These are phyloP conservation scores for Simalia tracyae DNA, from an alignment of 2,797 vertebrate genomes.

Conservation along the genomic window DNA sequence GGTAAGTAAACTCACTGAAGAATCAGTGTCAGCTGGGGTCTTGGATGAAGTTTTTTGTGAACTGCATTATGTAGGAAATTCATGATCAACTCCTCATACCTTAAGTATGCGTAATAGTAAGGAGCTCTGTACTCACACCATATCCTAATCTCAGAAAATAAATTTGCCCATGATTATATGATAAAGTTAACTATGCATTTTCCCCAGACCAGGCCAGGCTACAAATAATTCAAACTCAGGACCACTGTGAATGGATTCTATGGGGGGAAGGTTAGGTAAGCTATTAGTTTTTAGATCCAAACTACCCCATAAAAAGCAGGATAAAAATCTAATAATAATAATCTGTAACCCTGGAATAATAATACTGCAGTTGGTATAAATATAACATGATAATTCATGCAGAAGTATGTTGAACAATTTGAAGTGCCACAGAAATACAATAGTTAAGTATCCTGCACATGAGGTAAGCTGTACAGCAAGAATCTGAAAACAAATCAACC, in stretches of 20 bases:
- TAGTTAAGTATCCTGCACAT: constrained; percentile 39
- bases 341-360: neutral
- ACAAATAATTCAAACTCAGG: constrained; percentile 6
- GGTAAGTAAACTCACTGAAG: neutral
- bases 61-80: neutral
- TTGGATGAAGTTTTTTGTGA: neutral
- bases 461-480: constrained; percentile 43
- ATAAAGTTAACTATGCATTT: neutral
- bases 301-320: neutral
- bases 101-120: neutral
- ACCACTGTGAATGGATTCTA: neutral
- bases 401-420: neutral
- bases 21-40: neutral
- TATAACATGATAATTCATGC: neutral
- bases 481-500: constrained; percentile 37
- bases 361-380: neutral
- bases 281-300: neutral
- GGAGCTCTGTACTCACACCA: neutral
- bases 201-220: neutral
- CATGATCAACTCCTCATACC: no score
- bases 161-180: neutral
- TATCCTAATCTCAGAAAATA: neutral
- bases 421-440: neutral
- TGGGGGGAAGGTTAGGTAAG: neutral
- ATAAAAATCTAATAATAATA: neutral